Evolutionary conservation across 2,888 invertebrate genomes (phyloP).

Genomic region (Hirtodrosophila alboralis): DNA sequence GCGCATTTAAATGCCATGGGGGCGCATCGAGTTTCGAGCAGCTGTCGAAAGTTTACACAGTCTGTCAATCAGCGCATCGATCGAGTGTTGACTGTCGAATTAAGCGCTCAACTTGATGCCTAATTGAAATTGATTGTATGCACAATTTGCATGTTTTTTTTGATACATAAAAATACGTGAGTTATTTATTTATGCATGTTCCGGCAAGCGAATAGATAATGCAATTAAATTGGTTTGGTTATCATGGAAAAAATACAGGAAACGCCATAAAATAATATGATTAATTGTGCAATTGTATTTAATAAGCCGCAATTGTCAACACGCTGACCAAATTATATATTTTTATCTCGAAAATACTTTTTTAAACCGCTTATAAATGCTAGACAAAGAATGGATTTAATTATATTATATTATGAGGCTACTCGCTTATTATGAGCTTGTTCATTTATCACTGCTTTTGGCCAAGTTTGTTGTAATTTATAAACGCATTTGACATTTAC

Average conservation of each 20-base stretch:
- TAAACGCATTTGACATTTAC: constrained; percentile 28
- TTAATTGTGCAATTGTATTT: background rate
- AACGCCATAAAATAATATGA: background rate
- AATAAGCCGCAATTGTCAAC: constrained; percentile 1
- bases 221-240: background rate
- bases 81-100: constrained; percentile 39
- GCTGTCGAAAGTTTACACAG: constrained; percentile 51
- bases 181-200: background rate
- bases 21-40: constrained; percentile 20
- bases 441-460: constrained; percentile 2
- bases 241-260: background rate
- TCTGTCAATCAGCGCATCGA: constrained; percentile 42
- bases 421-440: constrained; percentile 36
- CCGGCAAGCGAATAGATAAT: background rate
- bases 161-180: background rate
- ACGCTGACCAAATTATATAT: background rate
- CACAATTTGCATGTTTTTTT: constrained; percentile 15
- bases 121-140: constrained; percentile 49
- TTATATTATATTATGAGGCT: no score
- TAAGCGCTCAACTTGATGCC: constrained; percentile 35
- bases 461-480: constrained; percentile 44
- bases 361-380: constrained; percentile 1
- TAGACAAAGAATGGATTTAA: constrained; percentile 26
- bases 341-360: background rate
- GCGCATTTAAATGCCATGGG: constrained; percentile 38